Percentiles rank a stretch among this genome's conserved stretches.
Evolutionary conservation across 2,888 invertebrate genomes (phyloP).

Genomic region (Geophilus truncorum): DNA sequence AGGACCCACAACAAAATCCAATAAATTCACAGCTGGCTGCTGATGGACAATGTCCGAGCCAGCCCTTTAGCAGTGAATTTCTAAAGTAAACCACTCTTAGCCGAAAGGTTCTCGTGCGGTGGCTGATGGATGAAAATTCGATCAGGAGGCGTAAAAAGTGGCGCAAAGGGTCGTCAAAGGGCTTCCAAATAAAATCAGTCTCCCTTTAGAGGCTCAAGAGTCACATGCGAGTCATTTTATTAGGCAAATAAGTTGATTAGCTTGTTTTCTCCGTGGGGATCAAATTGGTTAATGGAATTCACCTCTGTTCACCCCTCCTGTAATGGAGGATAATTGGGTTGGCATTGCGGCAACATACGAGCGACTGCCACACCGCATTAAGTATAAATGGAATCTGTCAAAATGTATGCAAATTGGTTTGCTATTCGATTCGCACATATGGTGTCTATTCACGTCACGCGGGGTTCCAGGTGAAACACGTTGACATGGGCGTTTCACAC

Average conservation of each 20-base stretch:
- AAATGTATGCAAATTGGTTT: slow-evolving; percentile 16
- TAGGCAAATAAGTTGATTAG: slow-evolving; percentile 24
- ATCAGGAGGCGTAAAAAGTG: background rate
- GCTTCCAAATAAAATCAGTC: background rate
- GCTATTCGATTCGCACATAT: background rate
- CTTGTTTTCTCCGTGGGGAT: slow-evolving; percentile 18
- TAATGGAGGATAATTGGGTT: slow-evolving; percentile 25
- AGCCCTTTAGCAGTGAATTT: background rate
- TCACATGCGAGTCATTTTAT: background rate
- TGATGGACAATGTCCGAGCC: slow-evolving; percentile 7
- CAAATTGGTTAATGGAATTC: slow-evolving; percentile 23
- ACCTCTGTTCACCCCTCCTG: slow-evolving; percentile 16
- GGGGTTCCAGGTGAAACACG: background rate
- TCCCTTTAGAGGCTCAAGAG: slow-evolving; percentile 10
- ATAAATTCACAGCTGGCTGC: slow-evolving; percentile 1
- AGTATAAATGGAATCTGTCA: slow-evolving; percentile 20
- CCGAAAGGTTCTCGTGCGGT: background rate
- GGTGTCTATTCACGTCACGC: slow-evolving; percentile 13
- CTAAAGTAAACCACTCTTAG: background rate
- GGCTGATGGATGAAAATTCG: background rate
- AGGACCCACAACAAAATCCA: background rate
- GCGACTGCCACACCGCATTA: background rate
- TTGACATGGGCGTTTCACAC: background rate
- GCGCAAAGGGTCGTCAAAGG: slow-evolving; percentile 11
- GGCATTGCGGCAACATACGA: slow-evolving; percentile 1